A percentile compares a stretch with the other conserved stretches of the same genome.
These are phyloP conservation scores for Ochropleura plecta DNA, from an alignment of 2,888 invertebrate species.

Conservation along the genomic window DNA sequence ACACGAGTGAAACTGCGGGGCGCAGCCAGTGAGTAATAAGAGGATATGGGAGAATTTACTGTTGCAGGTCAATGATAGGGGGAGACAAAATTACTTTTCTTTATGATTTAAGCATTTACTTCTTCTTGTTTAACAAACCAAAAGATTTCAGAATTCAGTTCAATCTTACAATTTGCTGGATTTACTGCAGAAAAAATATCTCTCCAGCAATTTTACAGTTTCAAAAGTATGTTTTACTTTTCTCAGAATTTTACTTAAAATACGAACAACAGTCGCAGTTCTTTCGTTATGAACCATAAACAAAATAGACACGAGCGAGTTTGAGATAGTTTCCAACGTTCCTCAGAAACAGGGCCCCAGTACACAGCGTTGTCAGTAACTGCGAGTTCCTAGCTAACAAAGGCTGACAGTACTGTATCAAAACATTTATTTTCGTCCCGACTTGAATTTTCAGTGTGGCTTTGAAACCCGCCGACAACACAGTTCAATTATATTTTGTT, in stretches of 20 bases:
- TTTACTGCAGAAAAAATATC: background rate
- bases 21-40: conserved; percentile 4
- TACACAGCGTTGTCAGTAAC: conserved; percentile 33
- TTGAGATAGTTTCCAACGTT: conserved; percentile 44
- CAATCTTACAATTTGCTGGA: background rate
- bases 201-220: background rate
- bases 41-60: background rate
- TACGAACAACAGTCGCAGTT: conserved; percentile 28
- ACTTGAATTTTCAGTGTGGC: conserved; percentile 38
- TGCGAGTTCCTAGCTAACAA: conserved; percentile 52
- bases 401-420: conserved; percentile 49
- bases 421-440: conserved; percentile 61
- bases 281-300: conserved; percentile 51
- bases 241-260: conserved; percentile 36
- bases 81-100: background rate
- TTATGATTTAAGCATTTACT: background rate
- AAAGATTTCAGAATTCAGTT: conserved; percentile 1
- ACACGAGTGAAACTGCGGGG: too few relatives aligned
- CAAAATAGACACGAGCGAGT: conserved; percentile 49
- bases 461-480: conserved; percentile 41
- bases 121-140: background rate
- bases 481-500: conserved; percentile 52
- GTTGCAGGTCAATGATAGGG: background rate
- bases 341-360: conserved; percentile 10
- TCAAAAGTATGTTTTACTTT: conserved; percentile 12